Percentiles rank a stretch among this genome's conserved stretches.
phyloP scores from a whole-genome alignment of 2,888 invertebrate species.

The Synergus laeviventris region DNA sequence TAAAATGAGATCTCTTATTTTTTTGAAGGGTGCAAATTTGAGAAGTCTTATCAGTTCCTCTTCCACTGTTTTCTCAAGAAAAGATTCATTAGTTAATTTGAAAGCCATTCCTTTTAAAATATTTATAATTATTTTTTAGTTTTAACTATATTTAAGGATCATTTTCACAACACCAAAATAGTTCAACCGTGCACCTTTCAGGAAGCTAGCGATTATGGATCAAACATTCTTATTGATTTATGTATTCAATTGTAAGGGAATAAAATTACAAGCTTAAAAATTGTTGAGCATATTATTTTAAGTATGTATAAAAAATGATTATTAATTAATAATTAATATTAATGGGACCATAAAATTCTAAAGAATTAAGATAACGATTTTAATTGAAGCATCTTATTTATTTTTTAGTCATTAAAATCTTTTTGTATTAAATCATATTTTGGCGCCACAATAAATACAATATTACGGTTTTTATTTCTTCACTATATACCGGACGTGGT shows the following conservation, averaged over 20 bases:
- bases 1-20: slow-evolving; percentile 55
- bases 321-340: no score
- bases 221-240: not conserved
- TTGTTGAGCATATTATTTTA: not conserved
- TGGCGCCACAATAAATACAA: slow-evolving; percentile 5
- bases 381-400: no score
- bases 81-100: not conserved
- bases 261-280: not conserved
- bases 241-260: not conserved
- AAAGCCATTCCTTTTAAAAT: not conserved
- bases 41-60: slow-evolving; percentile 57
- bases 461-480: slow-evolving; percentile 28
- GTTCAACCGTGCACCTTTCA: not conserved
- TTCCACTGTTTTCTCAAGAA: slow-evolving; percentile 46
- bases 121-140: not conserved
- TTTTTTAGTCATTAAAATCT: no score
- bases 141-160: not conserved
- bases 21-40: slow-evolving; percentile 49
- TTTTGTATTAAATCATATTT: not conserved
- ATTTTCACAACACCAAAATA: not conserved
- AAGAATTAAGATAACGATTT: no score
- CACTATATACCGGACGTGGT: slow-evolving; percentile 17
- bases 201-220: not conserved
- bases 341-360: not conserved
- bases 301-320: no score